Evolutionary conservation across 2,888 invertebrate genomes (phyloP), one percentile per base, ranked within the genome.

Genomic region (Mythimna impura): DNA sequence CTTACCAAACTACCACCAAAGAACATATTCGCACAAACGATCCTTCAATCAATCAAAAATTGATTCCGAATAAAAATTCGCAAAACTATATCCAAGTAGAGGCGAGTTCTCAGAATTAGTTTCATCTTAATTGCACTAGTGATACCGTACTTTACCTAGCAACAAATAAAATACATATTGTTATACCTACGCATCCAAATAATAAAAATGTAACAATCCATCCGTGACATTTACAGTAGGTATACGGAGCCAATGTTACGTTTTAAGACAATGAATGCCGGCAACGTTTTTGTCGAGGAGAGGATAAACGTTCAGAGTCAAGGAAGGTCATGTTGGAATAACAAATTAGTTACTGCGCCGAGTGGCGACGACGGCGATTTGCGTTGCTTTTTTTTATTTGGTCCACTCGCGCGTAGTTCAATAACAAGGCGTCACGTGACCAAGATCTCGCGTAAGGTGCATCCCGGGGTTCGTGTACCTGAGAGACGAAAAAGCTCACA

Each of bases 281-380:
- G 84, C 83, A 77, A 76, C 77, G 84, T 88, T 88, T 89, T 85
- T 82, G 83, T 82, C 76, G 82, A 82, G 80, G 82, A 82, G 87
- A 88, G 89, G 89, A 91, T 91, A 90, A 91, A 84, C 88, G 87
- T 82, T 89, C 85, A 88, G 89, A 92, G 92, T 92, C 93, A 91
- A 93, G 92, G 92, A 93, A 93, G 93, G 94, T 93, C 93, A 93
- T 88, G 83, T 89, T 89, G 88, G 90, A 92, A 93, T 92, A 91
- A 91, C 90, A 92, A 92, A 92, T 91, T 91, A 86, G 87, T 86
- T 82, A 83, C 85, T 83, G 77, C 80, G 85, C 80, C 82, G 84
- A 82, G 83, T 78, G 76, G 78, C 80, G 83, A 76, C 79, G 73
- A 66, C 78, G 75, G 80, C 79, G 82, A 86, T 86, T 88, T 82